A percentile compares a stretch with the other conserved stretches of the same genome.
Evolutionary conservation across 2,113 vertebrate genomes (phyloP).

Genomic region (Arothron firmamentum): DNA sequence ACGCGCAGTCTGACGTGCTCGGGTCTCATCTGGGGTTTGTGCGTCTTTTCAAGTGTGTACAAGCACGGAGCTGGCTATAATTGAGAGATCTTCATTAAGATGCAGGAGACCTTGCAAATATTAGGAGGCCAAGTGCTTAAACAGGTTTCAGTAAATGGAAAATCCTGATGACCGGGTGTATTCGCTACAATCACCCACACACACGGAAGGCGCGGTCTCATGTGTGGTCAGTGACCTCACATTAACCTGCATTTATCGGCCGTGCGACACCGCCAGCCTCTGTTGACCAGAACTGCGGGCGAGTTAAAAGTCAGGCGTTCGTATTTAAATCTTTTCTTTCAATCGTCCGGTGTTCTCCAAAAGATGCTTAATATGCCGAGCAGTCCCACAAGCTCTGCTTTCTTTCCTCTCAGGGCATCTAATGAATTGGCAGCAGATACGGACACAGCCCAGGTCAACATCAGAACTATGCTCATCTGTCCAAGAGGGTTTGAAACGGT

Average conservation of each 20-base stretch:
- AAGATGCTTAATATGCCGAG: slow-evolving; percentile 59
- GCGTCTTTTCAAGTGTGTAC: slow-evolving; percentile 19
- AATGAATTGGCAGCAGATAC: slow-evolving; percentile 57
- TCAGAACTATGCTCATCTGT: slow-evolving; percentile 32
- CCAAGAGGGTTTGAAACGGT: background rate
- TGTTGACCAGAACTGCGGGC: background rate
- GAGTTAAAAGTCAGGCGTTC: slow-evolving; percentile 26
- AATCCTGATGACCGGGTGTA: slow-evolving; percentile 2
- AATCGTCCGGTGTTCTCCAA: slow-evolving; percentile 53
- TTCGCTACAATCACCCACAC: background rate
- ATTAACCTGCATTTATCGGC: slow-evolving; percentile 16
- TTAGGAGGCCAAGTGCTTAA: slow-evolving; percentile 2
- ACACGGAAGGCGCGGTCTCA: background rate
- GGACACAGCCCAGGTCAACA: slow-evolving; percentile 41
- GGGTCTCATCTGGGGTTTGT: slow-evolving; percentile 37
- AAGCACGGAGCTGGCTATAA: slow-evolving; percentile 9
- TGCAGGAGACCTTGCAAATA: slow-evolving; percentile 9
- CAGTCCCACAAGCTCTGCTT: slow-evolving; percentile 55
- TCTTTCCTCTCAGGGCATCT: slow-evolving; percentile 49
- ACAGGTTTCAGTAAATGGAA: slow-evolving; percentile 2
- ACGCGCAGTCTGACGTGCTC: slow-evolving; percentile 32
- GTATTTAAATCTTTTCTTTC: slow-evolving; percentile 49
- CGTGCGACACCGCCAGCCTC: background rate
- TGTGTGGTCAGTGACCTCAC: background rate
- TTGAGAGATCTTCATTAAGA: slow-evolving; percentile 4